These are phyloP conservation scores for Lithobates pipiens DNA, from an alignment of 2,797 vertebrate genomes.

Conservation along the genomic window DNA sequence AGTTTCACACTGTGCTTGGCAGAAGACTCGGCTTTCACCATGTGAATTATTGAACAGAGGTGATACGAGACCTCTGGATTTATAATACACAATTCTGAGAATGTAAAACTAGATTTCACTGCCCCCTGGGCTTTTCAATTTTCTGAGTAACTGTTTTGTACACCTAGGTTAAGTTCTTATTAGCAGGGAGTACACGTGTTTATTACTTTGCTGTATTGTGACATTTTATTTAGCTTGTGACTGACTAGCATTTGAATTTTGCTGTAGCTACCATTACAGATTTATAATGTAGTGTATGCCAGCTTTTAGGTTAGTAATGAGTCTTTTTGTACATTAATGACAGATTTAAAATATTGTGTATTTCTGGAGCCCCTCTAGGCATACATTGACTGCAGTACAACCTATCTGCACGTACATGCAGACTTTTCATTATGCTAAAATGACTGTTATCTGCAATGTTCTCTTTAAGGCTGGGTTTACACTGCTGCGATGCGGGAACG, in stretches of 20 bases:
- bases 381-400: background rate
- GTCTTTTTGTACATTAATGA: background rate
- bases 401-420: no score
- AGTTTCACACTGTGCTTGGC: constrained; percentile 35
- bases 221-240: background rate
- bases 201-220: background rate
- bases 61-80: constrained; percentile 8
- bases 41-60: constrained; percentile 15
- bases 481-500: no score
- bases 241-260: background rate
- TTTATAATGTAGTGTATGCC: background rate
- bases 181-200: background rate
- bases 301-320: background rate
- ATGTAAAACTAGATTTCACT: background rate
- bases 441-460: no score
- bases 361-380: background rate
- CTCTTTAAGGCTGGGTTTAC: no score
- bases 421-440: no score
- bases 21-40: constrained; percentile 23
- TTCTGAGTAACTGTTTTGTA: background rate
- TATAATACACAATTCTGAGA: background rate
- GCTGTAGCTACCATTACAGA: background rate
- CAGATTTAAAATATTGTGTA: background rate
- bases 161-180: constrained; percentile 7
- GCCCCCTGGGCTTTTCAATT: background rate